These are phyloP conservation scores for Diaphora mendica DNA, from an alignment of 2,888 invertebrate genomes.

Conservation along the genomic window DNA sequence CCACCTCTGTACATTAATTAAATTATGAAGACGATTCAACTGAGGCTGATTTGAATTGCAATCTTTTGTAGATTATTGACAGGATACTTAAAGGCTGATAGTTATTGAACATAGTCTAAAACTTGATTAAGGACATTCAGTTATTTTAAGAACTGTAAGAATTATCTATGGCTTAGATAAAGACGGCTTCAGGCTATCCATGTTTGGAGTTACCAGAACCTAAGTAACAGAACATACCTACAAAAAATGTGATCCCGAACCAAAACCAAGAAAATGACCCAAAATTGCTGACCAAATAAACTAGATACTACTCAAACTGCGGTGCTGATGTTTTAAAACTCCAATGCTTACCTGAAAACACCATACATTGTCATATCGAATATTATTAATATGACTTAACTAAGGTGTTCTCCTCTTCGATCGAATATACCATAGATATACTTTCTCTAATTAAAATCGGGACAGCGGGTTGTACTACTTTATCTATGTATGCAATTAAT, in stretches of 20 bases:
- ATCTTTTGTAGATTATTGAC: no score
- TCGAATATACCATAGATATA: background rate
- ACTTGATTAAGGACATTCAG: no score
- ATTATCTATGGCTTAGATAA: background rate
- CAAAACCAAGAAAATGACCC: no score
- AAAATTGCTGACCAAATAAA: background rate
- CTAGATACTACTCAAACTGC: slow-evolving; percentile 23
- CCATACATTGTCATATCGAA: slow-evolving; percentile 43
- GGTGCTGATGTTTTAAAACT: slow-evolving; percentile 35
- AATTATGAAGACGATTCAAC: background rate
- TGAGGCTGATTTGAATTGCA: background rate
- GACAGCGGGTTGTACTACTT: background rate
- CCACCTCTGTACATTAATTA: background rate
- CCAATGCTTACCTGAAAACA: slow-evolving; percentile 70
- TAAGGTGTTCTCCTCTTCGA: background rate
- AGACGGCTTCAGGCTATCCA: no score
- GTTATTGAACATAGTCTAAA: background rate
- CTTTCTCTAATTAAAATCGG: background rate
- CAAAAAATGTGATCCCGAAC: background rate
- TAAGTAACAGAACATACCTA: background rate
- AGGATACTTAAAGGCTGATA: background rate
- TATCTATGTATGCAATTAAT: background rate
- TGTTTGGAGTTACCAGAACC: background rate
- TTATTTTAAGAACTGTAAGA: background rate
- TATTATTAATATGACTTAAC: slow-evolving; percentile 17